Evolutionary conservation across 2,113 vertebrate genomes (phyloP), one percentile per base, ranked within the genome.

Genomic region (Melanotaenia duboulayi): DNA sequence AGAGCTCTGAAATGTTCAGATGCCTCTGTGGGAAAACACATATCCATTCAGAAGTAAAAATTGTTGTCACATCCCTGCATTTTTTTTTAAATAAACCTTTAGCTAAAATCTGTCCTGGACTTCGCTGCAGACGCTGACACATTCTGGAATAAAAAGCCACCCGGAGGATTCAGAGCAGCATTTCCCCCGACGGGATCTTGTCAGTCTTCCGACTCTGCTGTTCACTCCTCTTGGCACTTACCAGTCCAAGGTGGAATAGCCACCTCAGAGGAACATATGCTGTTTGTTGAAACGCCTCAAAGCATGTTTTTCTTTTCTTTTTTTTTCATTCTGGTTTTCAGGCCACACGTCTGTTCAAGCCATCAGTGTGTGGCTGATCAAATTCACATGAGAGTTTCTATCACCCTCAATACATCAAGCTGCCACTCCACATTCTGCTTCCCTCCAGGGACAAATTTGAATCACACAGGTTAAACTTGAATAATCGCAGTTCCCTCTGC

Each of bases 211-310:
- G 5, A 84, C 78, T 85, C 78, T 75, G 62, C 81, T 74, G 81
- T 72, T 83, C 69, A 58, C 71, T 88, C 58, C 80, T 91, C 83
- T 86, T 93, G 92, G 92, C 90, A 90, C 81, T 83, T 85, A 64
- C 75, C 59, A 73, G 84, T 87, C 84, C 88, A 90, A 87, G 85
- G 88, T 91, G 91, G 92, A 92, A 91, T 92, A 90, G 83, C 89
- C 89, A 89, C 65, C 89, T 88, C 87, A 76, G 89, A 80, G 89
- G 89, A 93, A 90, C 94, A 94, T 93, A 93, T 94, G 94, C 91
- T 94, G 90, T 92, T 91, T 93, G 87, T 92, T 86, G 80, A 86
- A 91, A 92, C 80, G 89, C 87, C 86, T 90, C 84, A 87, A 73
- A 91, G 75, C 70, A 32, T 80, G 63, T 68, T 51, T 59, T 76